These are phyloP conservation scores for Erythrocebus patas DNA, from an alignment of 2,113 vertebrate genomes.

Conservation along the genomic window DNA sequence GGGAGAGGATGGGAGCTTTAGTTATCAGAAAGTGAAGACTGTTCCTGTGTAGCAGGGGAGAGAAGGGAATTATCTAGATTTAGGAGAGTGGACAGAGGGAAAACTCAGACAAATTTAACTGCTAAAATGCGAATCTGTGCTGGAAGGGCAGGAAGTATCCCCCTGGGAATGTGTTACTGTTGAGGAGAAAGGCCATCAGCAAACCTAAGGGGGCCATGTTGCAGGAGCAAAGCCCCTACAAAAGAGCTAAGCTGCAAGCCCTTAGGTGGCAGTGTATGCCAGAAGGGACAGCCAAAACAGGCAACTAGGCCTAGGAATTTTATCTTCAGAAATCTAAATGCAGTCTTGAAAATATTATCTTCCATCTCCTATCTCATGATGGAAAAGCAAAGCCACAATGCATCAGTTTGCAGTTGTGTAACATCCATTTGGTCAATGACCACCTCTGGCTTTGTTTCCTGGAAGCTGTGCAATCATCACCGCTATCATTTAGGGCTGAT, in stretches of 20 bases:
- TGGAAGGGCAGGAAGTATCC: neutral
- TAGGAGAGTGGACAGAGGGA: neutral
- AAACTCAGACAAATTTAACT: neutral
- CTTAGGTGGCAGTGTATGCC: neutral
- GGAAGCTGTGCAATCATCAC: neutral
- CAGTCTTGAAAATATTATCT: neutral
- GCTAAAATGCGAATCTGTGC: neutral
- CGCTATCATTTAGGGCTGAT: neutral
- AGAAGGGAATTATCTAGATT: neutral
- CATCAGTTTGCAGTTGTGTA: accelerated
- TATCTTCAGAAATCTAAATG: neutral
- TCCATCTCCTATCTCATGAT: neutral
- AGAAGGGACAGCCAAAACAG: neutral
- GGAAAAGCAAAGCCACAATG: neutral
- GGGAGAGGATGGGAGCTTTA: neutral
- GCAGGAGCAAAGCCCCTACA: neutral
- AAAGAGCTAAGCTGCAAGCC: neutral
- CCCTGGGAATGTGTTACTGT: neutral
- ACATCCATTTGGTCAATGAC: neutral
- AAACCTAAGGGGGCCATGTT: neutral
- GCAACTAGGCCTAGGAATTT: neutral
- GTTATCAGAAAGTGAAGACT: neutral
- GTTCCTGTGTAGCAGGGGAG: neutral
- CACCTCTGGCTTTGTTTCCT: neutral
- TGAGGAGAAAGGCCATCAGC: neutral